Base-by-base conservation (phyloP, 1,140 invertebrate genomes). In the Solenopsis fugax region DNA sequence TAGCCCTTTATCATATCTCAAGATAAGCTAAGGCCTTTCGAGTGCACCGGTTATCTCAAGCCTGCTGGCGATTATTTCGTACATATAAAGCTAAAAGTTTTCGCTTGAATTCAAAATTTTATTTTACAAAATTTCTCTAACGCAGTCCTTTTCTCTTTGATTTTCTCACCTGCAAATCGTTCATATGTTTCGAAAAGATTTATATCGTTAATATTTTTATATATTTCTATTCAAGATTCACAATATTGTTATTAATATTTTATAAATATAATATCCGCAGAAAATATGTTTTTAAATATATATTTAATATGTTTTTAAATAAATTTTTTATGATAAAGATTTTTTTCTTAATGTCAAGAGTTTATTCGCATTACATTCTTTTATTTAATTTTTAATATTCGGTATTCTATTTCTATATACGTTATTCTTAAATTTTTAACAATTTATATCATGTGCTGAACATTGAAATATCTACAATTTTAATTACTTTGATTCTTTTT, bases 1-100 rank as follows among this genome's bases (percentile, higher is more conserved):
- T 88, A 48, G 64, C 56, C 72, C 77, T 75, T 89, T 89, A 90
- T 86, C 85, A 58, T 64, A 75, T 56, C 72, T 85, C 45, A 7
- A 72, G 88, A 82, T 77, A 86, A 89, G 86, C 56, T 50, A 77
- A 34, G 54, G 56, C 58, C 69, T 86, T 62, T 80, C 48, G 37
- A 71, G 69, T 82, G 69, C 45, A 29, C 78, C 37, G 52, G 71
- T 87, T 80, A 82, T 82, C 88, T 72, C 45, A 58, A 75, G 41
- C 50, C 52, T 50, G 13, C 10, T 48, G 41, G 41, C 69, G 10
- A 75, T 75, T 37, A 56, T 75, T 60, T 75, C 54, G 56, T 75
- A 75, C 54, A 62, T 18, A 52, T 50, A 29, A 48, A 48, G 37
- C 37, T 58, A 54, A 80, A 81, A 69, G 21, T 81, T 29, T 56